Evolutionary conservation across 2,113 vertebrate species (phyloP).

Genomic region (Macheiramphus alcinus): DNA sequence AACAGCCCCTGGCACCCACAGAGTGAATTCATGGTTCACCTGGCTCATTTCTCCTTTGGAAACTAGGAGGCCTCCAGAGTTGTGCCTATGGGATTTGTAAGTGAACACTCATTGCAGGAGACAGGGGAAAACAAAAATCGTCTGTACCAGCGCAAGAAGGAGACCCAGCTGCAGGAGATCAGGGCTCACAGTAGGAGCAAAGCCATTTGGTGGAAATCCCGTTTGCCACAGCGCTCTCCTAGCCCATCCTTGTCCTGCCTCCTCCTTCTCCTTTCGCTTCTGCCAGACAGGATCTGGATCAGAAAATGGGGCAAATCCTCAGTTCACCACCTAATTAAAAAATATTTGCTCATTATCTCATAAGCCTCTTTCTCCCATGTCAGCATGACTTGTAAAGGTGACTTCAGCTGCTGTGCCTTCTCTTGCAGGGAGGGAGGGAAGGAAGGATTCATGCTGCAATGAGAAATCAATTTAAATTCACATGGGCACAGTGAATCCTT

Average conservation of each 20-base stretch:
- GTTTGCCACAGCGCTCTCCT: accelerated
- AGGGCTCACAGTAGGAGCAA: not conserved
- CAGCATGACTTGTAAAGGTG: not conserved
- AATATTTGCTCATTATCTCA: not conserved
- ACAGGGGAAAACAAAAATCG: not conserved
- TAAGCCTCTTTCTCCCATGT: not conserved
- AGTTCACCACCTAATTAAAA: not conserved
- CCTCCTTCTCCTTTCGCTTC: not conserved
- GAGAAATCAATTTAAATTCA: constrained; percentile 48
- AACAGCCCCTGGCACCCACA: not conserved
- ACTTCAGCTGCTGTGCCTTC: not conserved
- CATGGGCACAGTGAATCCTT: not conserved
- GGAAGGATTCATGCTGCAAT: not conserved
- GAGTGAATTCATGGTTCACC: not conserved
- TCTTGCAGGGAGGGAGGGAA: not conserved
- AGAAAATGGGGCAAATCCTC: not conserved
- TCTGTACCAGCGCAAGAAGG: not conserved
- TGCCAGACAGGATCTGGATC: not conserved
- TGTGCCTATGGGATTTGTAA: not conserved
- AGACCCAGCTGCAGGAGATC: not conserved
- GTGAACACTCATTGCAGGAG: not conserved
- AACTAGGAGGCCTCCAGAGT: not conserved
- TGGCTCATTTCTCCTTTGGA: not conserved
- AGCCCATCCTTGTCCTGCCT: not conserved
- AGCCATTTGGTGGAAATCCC: not conserved